Evolutionary conservation across 30 jellyfish, hydroid and myxozoan genomes (phyloP).

Genomic region (Pelagia noctiluca): DNA sequence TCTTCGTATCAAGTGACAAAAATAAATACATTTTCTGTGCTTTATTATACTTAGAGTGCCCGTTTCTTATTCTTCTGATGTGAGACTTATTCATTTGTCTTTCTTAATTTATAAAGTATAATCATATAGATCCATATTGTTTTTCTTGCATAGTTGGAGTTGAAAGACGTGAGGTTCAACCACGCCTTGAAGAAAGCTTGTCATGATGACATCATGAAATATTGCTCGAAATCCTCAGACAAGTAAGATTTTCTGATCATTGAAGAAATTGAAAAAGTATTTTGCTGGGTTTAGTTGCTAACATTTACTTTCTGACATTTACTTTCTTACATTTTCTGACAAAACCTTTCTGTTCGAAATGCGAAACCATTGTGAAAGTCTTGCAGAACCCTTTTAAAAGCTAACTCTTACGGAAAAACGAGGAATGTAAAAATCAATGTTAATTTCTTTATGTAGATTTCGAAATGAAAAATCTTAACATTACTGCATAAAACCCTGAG

Average conservation of each 20-base stretch:
- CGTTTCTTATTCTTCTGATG: no score
- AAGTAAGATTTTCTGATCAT: constrained; percentile 74
- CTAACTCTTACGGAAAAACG: neutral
- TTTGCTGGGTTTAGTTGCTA: neutral
- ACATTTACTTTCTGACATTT: neutral
- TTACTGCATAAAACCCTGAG: neutral
- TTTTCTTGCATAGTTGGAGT: constrained; percentile 65
- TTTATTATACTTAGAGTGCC: no score
- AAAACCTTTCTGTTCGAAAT: neutral
- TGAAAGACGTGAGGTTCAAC: constrained; percentile 84
- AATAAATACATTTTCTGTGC: no score
- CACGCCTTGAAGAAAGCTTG: constrained; percentile 88
- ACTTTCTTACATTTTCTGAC: neutral
- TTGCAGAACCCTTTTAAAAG: neutral
- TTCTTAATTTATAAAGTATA: no score
- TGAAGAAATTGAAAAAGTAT: neutral
- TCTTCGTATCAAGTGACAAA: no score
- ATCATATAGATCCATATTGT: no score
- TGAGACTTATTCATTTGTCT: no score
- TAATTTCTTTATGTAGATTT: neutral
- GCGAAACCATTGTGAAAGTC: no score
- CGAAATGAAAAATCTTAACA: no score
- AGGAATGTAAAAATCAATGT: neutral
- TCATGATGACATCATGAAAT: constrained; percentile 62
- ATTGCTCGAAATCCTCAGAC: constrained; percentile 50